phyloP scores from a whole-genome alignment of 2,888 invertebrate genomes.

The Xylota sylvarum region DNA sequence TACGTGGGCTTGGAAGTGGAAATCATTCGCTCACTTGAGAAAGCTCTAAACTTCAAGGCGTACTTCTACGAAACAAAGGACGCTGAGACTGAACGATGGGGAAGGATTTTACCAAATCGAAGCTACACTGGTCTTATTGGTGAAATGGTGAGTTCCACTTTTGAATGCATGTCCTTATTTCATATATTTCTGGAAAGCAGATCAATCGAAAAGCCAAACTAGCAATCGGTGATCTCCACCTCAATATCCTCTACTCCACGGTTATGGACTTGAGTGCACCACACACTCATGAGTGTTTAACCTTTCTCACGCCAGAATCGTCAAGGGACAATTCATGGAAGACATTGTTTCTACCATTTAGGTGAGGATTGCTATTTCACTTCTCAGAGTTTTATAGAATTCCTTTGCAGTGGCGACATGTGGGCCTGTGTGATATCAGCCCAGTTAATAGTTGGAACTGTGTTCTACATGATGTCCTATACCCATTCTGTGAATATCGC shows the following conservation, averaged over 20 bases:
- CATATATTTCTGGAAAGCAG: slow-evolving; percentile 68
- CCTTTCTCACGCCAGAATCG: slow-evolving; percentile 93
- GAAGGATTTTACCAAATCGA: slow-evolving; percentile 87
- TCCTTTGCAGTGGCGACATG: slow-evolving; percentile 87
- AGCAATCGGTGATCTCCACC: slow-evolving; percentile 91
- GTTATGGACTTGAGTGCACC: slow-evolving; percentile 91
- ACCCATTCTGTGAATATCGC: slow-evolving; percentile 80
- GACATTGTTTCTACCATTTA: slow-evolving; percentile 92
- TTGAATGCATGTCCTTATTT: too few relatives aligned
- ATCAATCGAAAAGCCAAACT: slow-evolving; percentile 88
- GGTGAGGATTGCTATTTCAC: slow-evolving; percentile 86
- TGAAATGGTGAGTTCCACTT: slow-evolving; percentile 86
- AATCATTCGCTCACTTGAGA: slow-evolving; percentile 87
- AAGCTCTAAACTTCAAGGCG: slow-evolving; percentile 90
- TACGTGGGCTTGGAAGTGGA: slow-evolving; percentile 82
- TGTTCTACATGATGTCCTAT: slow-evolving; percentile 89
- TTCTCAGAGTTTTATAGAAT: background rate
- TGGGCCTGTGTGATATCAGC: slow-evolving; percentile 91
- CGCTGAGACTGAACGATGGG: slow-evolving; percentile 89
- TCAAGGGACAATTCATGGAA: slow-evolving; percentile 93
- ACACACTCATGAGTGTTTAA: slow-evolving; percentile 93
- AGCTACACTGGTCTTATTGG: slow-evolving; percentile 90
- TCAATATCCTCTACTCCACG: slow-evolving; percentile 89
- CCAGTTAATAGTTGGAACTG: slow-evolving; percentile 88
- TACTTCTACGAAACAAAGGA: slow-evolving; percentile 88